These are phyloP conservation scores for Epistrophe eligans DNA, from an alignment of 2,888 invertebrate genomes.

Conservation along the genomic window DNA sequence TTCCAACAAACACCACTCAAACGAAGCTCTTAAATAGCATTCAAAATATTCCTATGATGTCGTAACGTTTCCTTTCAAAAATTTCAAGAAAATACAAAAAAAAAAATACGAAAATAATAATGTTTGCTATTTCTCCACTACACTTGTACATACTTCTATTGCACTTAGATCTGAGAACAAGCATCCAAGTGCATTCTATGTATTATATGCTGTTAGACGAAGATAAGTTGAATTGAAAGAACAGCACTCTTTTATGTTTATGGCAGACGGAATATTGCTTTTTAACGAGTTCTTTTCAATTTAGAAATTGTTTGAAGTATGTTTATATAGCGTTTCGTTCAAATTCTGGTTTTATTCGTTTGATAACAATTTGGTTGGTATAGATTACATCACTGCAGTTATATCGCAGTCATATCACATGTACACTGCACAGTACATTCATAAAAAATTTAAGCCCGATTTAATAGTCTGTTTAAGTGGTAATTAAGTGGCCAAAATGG, in stretches of 20 bases:
- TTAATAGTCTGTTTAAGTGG: too few relatives aligned
- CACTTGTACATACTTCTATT: background rate
- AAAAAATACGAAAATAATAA: too few relatives aligned
- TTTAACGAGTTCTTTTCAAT: constrained; percentile 22
- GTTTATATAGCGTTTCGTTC: background rate
- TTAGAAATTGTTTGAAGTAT: constrained; percentile 13
- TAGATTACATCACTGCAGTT: too few relatives aligned
- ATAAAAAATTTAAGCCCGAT: too few relatives aligned
- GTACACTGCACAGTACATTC: too few relatives aligned
- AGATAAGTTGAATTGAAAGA: constrained; percentile 8
- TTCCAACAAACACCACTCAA: background rate
- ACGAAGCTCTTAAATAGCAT: background rate
- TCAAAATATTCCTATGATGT: background rate
- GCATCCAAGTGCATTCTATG: constrained; percentile 17
- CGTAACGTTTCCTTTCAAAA: background rate
- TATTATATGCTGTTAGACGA: constrained; percentile 20
- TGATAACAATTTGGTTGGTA: background rate
- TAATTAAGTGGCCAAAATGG: too few relatives aligned
- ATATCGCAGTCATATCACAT: too few relatives aligned
- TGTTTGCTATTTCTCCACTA: background rate
- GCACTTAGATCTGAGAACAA: background rate
- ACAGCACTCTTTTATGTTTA: constrained; percentile 15
- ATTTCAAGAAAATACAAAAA: background rate
- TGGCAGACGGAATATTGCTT: constrained; percentile 15
- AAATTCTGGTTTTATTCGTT: background rate